Conservation (phyloP, 2,113 vertebrate species). For the Ursus arctos region DNA sequence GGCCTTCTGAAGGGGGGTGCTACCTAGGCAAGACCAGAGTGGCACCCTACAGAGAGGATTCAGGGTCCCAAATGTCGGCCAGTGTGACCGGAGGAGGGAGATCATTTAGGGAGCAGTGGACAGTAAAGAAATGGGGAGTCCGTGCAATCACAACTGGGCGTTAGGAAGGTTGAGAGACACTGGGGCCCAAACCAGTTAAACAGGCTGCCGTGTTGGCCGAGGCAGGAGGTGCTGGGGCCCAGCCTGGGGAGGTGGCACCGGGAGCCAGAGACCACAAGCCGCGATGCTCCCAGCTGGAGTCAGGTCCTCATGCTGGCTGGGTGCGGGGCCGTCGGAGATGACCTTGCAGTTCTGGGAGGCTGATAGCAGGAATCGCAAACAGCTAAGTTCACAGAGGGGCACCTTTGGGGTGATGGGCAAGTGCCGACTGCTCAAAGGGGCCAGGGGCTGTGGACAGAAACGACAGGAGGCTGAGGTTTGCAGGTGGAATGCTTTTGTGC, state of each 20-base stretch:
- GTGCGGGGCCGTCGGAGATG: not conserved
- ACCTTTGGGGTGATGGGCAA: not conserved
- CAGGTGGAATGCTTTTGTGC: not conserved
- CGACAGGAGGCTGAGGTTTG: not conserved
- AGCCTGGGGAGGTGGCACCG: not conserved
- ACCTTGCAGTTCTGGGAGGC: not conserved
- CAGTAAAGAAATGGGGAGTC: too few species aligned
- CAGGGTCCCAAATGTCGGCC: too few species aligned
- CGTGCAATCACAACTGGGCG: too few species aligned
- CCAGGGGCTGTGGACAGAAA: accelerated
- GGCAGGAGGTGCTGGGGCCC: not conserved
- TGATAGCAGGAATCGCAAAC: not conserved
- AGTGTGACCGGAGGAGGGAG: not conserved
- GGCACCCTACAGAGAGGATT: not conserved
- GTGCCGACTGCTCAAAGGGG: accelerated
- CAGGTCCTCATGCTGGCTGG: not conserved
- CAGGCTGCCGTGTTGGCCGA: not conserved
- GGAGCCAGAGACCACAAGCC: not conserved
- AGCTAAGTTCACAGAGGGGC: too few species aligned
- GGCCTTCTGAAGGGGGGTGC: accelerated
- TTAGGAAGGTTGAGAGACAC: not conserved
- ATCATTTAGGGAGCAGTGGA: too few species aligned
- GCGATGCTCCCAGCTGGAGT: too few species aligned
- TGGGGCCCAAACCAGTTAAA: not conserved
- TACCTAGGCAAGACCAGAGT: not conserved